Base-by-base conservation (phyloP, 2,797 vertebrate species). In the Varecia variegata region DNA sequence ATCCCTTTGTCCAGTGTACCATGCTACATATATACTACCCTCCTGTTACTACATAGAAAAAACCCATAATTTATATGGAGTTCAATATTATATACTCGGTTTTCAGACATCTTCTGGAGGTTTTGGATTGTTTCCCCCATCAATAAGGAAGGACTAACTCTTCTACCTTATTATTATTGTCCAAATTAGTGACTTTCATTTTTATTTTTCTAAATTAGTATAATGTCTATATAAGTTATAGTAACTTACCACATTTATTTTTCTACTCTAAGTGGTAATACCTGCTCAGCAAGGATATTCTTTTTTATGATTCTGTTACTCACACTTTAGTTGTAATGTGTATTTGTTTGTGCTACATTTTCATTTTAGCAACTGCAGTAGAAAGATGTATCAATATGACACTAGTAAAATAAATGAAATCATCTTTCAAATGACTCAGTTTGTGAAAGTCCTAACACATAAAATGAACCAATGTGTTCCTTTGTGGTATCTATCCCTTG, bases 391-490 rank as follows among this genome's bases (percentile, higher is more conserved):
- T 85, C 80, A 77, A 0, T n/a, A 10, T 85, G n/a, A 38, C 47
- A 87, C 32, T 11, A 47, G 60, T 88, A 86, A 95, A 93, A 74
- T 88, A 85, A 93, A 87, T 81, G 40, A 80, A 40, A 91, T 56
- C 35, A n/a, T 97, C 79, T 96, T 97, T 89, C 62, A 91, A 25
- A 70, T 82, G 45, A 83, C 50, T 94, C 14, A 43, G 23, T 82
- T 92, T 86, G 8, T 92, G 52, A 32, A 95, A 83, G 52, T 94
- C 38, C 40, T 80, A 87, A 93, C 70, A 87, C 88, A 45, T 89
- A 52, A 91, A 91, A 71, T 77, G 58, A 88, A 71, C 25, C 60
- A 71, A 93, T 91, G 27, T 60, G 14, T 94, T 89, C 84, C 83
- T 96, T 56, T 79, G 15, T 90, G 77, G 27, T 13, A 60, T 12